A percentile compares a stretch with the other conserved stretches of the same genome.
Conservation (phyloP, 2,797 vertebrate species). For the Heteromormyrus szaboi region DNA sequence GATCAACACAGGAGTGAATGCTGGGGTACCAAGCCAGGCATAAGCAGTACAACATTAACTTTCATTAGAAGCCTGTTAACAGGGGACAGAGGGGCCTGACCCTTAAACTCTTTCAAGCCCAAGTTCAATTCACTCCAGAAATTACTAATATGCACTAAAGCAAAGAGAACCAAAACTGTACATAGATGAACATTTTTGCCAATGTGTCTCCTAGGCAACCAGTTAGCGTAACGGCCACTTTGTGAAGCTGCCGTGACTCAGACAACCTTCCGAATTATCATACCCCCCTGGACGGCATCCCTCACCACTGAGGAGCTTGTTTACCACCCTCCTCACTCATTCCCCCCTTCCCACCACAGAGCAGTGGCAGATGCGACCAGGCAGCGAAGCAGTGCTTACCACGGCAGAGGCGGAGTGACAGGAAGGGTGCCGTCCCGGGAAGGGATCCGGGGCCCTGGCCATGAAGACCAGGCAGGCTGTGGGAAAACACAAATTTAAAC, state of each 20-base stretch:
- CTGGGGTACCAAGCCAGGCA: neutral
- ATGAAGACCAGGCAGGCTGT: conserved; percentile 92
- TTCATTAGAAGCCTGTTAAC: neutral
- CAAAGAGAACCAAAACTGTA: neutral
- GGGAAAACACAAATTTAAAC: conserved; percentile 15
- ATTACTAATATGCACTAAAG: neutral
- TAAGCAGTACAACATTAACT: neutral
- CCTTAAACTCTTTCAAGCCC: neutral
- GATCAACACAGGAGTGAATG: neutral
- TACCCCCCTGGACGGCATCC: neutral
- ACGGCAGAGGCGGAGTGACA: conserved; percentile 86
- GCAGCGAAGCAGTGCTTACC: conserved; percentile 63
- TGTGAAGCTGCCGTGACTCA: neutral
- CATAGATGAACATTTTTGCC: neutral
- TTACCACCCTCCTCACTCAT: neutral
- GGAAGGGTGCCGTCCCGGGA: conserved; percentile 81
- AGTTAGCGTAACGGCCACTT: neutral
- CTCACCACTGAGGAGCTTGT: neutral
- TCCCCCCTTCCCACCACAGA: neutral
- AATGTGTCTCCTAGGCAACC: conserved; percentile 1
- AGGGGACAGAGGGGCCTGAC: neutral
- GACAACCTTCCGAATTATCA: neutral
- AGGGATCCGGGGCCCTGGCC: conserved; percentile 68
- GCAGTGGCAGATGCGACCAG: neutral
- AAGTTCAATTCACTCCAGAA: neutral